phyloP scores from a whole-genome alignment of 2,888 invertebrate species.

The Eurois occulta region DNA sequence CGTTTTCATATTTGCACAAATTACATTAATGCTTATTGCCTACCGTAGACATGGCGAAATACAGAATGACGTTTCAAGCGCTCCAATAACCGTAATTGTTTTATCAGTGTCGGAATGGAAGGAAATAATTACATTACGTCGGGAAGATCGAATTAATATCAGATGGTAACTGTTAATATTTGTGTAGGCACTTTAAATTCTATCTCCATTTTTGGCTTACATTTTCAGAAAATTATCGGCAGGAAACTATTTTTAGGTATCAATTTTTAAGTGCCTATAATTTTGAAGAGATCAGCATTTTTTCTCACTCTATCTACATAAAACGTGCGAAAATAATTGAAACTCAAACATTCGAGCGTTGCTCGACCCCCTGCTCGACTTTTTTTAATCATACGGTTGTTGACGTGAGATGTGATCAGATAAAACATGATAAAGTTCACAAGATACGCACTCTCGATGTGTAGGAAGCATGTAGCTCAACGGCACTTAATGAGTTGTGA shows the following conservation, averaged over 20 bases:
- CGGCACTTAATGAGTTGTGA: conserved; percentile 62
- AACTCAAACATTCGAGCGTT: background rate
- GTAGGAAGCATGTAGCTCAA: conserved; percentile 57
- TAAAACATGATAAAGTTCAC: conserved; percentile 46
- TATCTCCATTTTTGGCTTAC: conserved; percentile 17
- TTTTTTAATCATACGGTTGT: conserved; percentile 8
- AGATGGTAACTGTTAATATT: conserved; percentile 58
- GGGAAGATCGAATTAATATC: conserved; percentile 65
- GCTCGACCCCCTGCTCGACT: conserved; percentile 3
- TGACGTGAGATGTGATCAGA: conserved; percentile 43
- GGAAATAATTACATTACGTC: conserved; percentile 65
- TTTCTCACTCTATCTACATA: background rate
- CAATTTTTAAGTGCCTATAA: background rate
- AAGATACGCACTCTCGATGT: conserved; percentile 45
- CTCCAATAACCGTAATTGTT: conserved; percentile 69
- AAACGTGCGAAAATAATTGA: background rate
- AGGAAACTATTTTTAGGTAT: background rate
- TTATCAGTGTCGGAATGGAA: conserved; percentile 63
- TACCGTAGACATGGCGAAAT: conserved; percentile 74
- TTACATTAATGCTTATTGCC: conserved; percentile 86
- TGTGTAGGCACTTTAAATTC: conserved; percentile 42
- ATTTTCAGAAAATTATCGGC: background rate
- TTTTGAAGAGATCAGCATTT: background rate
- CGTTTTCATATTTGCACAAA: conserved; percentile 87
- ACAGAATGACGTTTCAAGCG: conserved; percentile 70